Evolutionary conservation across 2,113 vertebrate species (phyloP).

Genomic region (Pluvialis apricaria): DNA sequence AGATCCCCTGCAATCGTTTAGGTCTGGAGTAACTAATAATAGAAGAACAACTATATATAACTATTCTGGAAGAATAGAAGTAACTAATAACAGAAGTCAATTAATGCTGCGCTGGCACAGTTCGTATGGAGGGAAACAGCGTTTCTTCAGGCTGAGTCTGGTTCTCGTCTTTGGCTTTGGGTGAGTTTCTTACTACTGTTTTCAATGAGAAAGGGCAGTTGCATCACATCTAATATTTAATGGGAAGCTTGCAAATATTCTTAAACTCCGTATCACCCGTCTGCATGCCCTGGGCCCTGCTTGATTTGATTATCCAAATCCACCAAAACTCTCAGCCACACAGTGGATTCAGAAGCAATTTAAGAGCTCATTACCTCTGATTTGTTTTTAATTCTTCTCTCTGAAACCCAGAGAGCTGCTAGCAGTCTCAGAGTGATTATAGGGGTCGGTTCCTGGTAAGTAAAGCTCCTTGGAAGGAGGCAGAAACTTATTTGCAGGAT

Average conservation of each 20-base stretch:
- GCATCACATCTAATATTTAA: background rate
- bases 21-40: background rate
- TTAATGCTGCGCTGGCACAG: background rate
- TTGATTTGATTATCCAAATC: slow-evolving; percentile 19
- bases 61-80: background rate
- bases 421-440: background rate
- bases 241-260: background rate
- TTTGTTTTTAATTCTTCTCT: slow-evolving; percentile 57
- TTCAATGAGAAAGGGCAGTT: background rate
- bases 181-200: background rate
- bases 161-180: background rate
- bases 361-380: slow-evolving; percentile 56
- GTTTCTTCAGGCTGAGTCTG: background rate
- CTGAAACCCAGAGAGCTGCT: background rate
- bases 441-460: background rate
- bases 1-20: background rate
- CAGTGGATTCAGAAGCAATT: slow-evolving; percentile 40
- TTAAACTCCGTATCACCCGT: background rate
- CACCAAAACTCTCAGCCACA: slow-evolving; percentile 12
- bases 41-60: background rate
- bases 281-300: background rate
- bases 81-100: background rate
- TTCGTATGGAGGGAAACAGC: background rate
- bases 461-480: background rate
- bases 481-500: background rate